A percentile compares a stretch with the other conserved stretches of the same genome.
phyloP scores from a whole-genome alignment of 2,888 invertebrate species.

The Sipha maydis region DNA sequence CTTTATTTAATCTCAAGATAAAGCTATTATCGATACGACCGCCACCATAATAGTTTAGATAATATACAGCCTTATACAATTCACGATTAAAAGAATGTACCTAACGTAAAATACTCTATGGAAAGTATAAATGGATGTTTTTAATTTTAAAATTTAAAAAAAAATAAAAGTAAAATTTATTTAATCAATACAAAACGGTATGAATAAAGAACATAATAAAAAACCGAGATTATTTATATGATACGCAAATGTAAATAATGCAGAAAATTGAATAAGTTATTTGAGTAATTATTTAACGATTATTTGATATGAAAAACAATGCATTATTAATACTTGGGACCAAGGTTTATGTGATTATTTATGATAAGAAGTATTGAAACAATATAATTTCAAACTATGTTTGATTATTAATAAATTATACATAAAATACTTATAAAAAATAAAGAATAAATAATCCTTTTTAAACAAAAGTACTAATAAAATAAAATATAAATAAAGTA shows the following conservation, averaged over 20 bases:
- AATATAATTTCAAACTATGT: too few relatives aligned
- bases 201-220: neutral
- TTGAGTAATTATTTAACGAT: neutral
- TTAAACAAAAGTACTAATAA: too few relatives aligned
- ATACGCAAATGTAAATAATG: neutral
- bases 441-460: too few relatives aligned
- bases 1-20: neutral
- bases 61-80: neutral
- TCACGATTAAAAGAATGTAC: neutral
- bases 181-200: neutral
- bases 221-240: neutral
- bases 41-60: neutral
- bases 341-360: too few relatives aligned
- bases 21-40: neutral
- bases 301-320: too few relatives aligned
- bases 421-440: too few relatives aligned
- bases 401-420: too few relatives aligned
- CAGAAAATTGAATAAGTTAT: neutral
- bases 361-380: too few relatives aligned
- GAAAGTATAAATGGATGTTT: neutral
- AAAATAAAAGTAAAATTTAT: neutral
- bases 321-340: too few relatives aligned
- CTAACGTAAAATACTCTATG: neutral
- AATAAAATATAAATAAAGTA: too few relatives aligned
- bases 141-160: neutral